Evolutionary conservation across 2,888 invertebrate genomes (phyloP).

Genomic region (Drosophila prolongata): DNA sequence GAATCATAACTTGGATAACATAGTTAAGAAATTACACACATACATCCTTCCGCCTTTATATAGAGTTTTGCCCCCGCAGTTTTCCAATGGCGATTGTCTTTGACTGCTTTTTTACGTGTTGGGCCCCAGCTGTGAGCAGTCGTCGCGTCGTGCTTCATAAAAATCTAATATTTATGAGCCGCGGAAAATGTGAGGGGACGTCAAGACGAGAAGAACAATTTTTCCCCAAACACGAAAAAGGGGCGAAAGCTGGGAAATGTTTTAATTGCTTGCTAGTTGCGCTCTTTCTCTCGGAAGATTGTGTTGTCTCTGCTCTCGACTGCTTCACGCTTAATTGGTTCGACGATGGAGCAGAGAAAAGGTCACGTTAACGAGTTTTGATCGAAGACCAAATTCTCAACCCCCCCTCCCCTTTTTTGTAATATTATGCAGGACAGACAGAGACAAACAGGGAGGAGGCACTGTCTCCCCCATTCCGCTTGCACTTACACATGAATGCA

Average conservation of each 20-base stretch:
- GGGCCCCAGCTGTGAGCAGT: constrained; percentile 48
- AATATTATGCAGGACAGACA: neutral
- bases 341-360: constrained; percentile 45
- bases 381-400: constrained; percentile 47
- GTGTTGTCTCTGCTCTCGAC: constrained; percentile 4
- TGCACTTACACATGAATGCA: constrained; percentile 80
- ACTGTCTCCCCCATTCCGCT: constrained; percentile 17
- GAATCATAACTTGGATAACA: too few relatives aligned
- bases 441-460: neutral
- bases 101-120: constrained; percentile 39
- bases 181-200: constrained; percentile 4
- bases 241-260: constrained; percentile 1
- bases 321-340: constrained; percentile 75
- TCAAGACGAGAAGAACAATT: constrained; percentile 3
- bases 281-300: constrained; percentile 3
- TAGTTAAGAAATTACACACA: too few relatives aligned
- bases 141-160: constrained; percentile 45
- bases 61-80: neutral
- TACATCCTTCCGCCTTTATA: too few relatives aligned
- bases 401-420: neutral
- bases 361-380: constrained; percentile 75
- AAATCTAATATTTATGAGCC: constrained; percentile 64
- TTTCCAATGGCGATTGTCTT: constrained; percentile 13
- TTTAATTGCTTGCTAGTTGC: constrained; percentile 43
- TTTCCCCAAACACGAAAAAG: neutral